These are phyloP conservation scores for Pygocentrus nattereri DNA, from an alignment of 2,797 vertebrate genomes.

Conservation along the genomic window DNA sequence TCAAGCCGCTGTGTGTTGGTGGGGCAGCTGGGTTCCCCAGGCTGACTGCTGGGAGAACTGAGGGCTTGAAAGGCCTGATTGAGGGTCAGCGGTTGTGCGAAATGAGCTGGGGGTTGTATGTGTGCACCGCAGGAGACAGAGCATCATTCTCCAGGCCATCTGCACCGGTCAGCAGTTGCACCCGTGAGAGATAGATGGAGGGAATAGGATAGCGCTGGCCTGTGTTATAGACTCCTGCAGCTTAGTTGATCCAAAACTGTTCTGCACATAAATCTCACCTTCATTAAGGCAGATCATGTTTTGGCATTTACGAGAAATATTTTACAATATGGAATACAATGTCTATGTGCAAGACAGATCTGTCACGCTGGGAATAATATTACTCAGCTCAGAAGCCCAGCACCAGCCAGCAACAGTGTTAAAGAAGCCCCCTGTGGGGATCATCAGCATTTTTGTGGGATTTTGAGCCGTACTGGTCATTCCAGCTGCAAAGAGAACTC, in stretches of 20 bases:
- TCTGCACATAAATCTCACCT: background rate
- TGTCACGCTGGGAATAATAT: background rate
- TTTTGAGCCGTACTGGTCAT: slow-evolving; percentile 1
- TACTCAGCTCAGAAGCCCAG: background rate
- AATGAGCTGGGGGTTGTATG: slow-evolving; percentile 43
- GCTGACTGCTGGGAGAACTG: slow-evolving; percentile 18
- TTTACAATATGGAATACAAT: background rate
- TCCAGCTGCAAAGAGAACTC: background rate
- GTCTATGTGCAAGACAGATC: background rate
- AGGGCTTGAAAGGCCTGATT: slow-evolving; percentile 47
- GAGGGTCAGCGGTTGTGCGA: slow-evolving; percentile 49
- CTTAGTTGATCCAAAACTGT: background rate
- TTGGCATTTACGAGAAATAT: background rate
- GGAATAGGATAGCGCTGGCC: background rate
- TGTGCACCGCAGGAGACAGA: slow-evolving; percentile 3
- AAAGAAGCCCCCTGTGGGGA: background rate
- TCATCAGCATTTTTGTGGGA: slow-evolving; percentile 30
- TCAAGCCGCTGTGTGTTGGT: background rate
- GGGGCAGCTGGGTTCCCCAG: slow-evolving; percentile 40
- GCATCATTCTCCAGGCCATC: slow-evolving; percentile 29
- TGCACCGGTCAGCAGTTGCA: background rate
- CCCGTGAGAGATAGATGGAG: background rate
- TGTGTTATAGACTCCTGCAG: background rate
- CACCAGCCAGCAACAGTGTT: background rate
- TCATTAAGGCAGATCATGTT: slow-evolving; percentile 3